Evolutionary conservation across 1,140 invertebrate genomes (phyloP), one percentile per base, ranked within the genome.

Genomic region (Meloidogyne floridensis): DNA sequence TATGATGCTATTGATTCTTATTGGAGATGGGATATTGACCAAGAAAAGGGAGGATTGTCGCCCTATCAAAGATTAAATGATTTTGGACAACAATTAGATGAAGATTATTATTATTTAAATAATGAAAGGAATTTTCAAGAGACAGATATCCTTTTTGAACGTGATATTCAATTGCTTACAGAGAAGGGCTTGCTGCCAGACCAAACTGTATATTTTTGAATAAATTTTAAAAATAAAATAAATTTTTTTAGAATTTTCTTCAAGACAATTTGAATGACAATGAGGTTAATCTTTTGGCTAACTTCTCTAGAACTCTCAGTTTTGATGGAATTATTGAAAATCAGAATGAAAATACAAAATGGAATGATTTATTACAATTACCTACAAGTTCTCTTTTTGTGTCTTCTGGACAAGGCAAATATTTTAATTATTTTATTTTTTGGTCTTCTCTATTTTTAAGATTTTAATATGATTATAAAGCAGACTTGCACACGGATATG

Each of bases 1-100:
- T 87, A 88, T 65, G 88, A 89, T 56, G 83, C 87, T 32, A 89
- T 89, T 65, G 88, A 89, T 79, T 77, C 86, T 13, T 85, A 83
- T 32, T 89, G 88, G 88, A 82, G 88, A 47, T 72, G 75, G 13
- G 88, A 89, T 77, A 90, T 89, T 72, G 88, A 90, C 10, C 69
- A 70, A 54, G 88, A 89, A 80, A 89, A 89, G 75, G 84, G 87
- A 42, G 10, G 18, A 53, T 51, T 47, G 47, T n/a, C 77, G 1
- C 72, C 42, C 32, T 10, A 65, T 2, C 32, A 80, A 2, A 81
- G 2, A n/a, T n/a, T 8, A 13, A 18, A 65, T 65, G 15, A 65
- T 65, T 65, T 18, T 59, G 11, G 13, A 9, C 70, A 20, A 3
- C 77, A 8, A 43, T 32, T 32, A 32, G 32, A 32, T 32, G 32